These are phyloP conservation scores for Yasuhikotakia modesta DNA, from an alignment of 2,797 vertebrate genomes.

Conservation along the genomic window DNA sequence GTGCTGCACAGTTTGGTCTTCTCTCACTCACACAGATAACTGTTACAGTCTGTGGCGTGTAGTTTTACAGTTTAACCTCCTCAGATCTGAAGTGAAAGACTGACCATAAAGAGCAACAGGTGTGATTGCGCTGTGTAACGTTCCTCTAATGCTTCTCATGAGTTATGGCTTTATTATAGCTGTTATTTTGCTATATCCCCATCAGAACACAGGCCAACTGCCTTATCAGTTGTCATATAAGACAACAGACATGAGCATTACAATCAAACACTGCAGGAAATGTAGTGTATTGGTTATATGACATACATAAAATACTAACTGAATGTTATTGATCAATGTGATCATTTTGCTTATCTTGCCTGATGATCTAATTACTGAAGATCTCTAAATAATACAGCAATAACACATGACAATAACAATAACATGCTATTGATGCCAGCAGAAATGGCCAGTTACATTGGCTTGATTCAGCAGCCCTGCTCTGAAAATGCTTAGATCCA, in stretches of 20 bases:
- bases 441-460: conserved; percentile 66
- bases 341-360: background rate
- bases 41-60: conserved; percentile 51
- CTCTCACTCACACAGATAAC: conserved; percentile 34
- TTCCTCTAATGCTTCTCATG: conserved; percentile 69
- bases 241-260: conserved; percentile 63
- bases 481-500: conserved; percentile 73
- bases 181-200: conserved; percentile 66
- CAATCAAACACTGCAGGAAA: conserved; percentile 57
- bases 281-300: conserved; percentile 55
- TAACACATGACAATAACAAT: background rate
- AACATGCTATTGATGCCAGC: conserved; percentile 63
- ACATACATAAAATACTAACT: too few species aligned
- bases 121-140: conserved; percentile 70
- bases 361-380: background rate
- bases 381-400: background rate
- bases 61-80: too few species aligned
- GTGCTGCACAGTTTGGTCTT: background rate
- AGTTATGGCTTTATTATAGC: conserved; percentile 80
- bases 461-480: conserved; percentile 70
- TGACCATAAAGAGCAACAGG: conserved; percentile 77
- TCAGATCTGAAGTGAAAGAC: conserved; percentile 58
- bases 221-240: conserved; percentile 73
- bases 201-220: conserved; percentile 78
- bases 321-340: too few species aligned